phyloP scores from a whole-genome alignment of 1,140 invertebrate genomes.

The Diplogasteroides magnus region DNA sequence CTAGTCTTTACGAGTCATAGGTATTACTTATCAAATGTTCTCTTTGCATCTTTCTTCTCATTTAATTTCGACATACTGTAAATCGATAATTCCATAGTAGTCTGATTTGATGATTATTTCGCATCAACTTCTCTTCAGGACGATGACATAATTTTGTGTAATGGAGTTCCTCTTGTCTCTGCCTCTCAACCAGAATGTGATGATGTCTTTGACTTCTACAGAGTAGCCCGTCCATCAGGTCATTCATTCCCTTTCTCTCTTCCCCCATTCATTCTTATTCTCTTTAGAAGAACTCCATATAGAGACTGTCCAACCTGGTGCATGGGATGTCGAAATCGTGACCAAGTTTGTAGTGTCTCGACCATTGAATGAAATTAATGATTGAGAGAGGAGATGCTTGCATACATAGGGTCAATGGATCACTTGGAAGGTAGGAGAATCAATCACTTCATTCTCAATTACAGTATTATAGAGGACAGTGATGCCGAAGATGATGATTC shows the following conservation, averaged over 20 bases:
- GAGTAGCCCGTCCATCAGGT: not conserved
- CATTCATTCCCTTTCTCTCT: not conserved
- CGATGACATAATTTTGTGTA: not conserved
- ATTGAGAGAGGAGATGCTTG: not conserved
- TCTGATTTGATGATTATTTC: not conserved
- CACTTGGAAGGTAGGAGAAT: not conserved
- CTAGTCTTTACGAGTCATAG: too few species aligned
- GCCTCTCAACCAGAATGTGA: slow-evolving; percentile 2
- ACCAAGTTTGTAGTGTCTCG: too few species aligned
- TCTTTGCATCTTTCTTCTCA: too few species aligned
- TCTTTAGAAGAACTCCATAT: too few species aligned
- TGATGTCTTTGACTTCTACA: slow-evolving; percentile 21
- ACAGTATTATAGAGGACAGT: not conserved
- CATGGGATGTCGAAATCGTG: too few species aligned
- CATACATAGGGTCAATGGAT: not conserved
- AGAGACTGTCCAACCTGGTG: too few species aligned
- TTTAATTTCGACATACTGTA: too few species aligned
- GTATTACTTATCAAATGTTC: too few species aligned
- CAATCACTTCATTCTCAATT: not conserved
- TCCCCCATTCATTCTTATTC: not conserved
- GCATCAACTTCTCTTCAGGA: not conserved
- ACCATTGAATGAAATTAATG: not conserved
- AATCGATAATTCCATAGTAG: too few species aligned
- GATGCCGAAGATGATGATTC: slow-evolving; percentile 24
- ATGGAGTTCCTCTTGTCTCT: slow-evolving; percentile 5